These are phyloP conservation scores for Stenodera caucasica DNA, from an alignment of 2,888 invertebrate genomes.

Conservation along the genomic window DNA sequence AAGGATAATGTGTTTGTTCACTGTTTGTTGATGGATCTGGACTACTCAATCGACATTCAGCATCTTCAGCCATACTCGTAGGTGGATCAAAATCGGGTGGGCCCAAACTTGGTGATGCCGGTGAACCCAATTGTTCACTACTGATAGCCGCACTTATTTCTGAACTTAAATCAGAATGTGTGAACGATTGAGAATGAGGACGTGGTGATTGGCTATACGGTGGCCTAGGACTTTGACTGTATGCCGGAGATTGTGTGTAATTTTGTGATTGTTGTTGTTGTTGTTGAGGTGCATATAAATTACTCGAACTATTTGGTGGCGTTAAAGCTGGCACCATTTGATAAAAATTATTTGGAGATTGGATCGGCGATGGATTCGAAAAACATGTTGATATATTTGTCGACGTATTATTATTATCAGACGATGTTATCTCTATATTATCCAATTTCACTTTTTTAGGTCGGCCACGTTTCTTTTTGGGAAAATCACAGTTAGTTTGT, in stretches of 20 bases:
- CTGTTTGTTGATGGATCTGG: slow-evolving; percentile 55
- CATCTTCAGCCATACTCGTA: slow-evolving; percentile 61
- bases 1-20: slow-evolving; percentile 50
- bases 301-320: slow-evolving; percentile 52
- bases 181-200: slow-evolving; percentile 61
- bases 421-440: slow-evolving; percentile 58
- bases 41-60: slow-evolving; percentile 60
- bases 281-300: slow-evolving; percentile 50
- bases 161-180: slow-evolving; percentile 73
- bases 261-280: slow-evolving; percentile 49
- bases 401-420: slow-evolving; percentile 53
- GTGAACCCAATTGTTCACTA: slow-evolving; percentile 66
- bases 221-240: slow-evolving; percentile 47
- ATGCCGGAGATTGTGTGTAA: slow-evolving; percentile 50
- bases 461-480: slow-evolving; percentile 85
- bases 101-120: slow-evolving; percentile 68
- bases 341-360: slow-evolving; percentile 58
- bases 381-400: slow-evolving; percentile 57
- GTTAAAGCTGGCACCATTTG: slow-evolving; percentile 53
- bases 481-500: slow-evolving; percentile 62
- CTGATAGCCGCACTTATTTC: slow-evolving; percentile 80
- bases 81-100: slow-evolving; percentile 77
- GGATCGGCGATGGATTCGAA: slow-evolving; percentile 57
- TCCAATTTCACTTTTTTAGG: slow-evolving; percentile 82
- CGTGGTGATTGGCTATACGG: slow-evolving; percentile 48